Evolutionary conservation across 2,888 invertebrate genomes (phyloP).

Genomic region (Molorchus minor): DNA sequence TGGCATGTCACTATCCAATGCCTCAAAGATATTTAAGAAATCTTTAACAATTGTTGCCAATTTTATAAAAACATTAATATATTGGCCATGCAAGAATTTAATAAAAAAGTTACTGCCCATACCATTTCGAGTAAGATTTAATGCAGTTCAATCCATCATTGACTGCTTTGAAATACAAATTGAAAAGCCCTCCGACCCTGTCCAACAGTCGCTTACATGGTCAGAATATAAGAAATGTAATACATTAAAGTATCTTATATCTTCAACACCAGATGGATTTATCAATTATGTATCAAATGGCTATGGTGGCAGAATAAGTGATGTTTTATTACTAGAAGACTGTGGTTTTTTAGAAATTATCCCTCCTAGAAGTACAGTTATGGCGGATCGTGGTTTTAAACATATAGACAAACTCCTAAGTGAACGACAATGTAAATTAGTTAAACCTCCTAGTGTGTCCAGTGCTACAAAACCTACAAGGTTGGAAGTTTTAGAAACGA

Average conservation of each 20-base stretch:
- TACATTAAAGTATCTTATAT: constrained; percentile 50
- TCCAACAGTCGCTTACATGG: constrained; percentile 47
- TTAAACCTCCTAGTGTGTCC: constrained; percentile 36
- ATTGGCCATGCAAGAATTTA: background rate
- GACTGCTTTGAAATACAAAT: background rate
- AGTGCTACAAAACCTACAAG: constrained; percentile 26
- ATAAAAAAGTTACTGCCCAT: background rate
- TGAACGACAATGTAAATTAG: constrained; percentile 19
- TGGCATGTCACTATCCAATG: constrained; percentile 3
- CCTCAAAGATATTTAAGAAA: constrained; percentile 4
- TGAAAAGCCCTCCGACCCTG: constrained; percentile 38
- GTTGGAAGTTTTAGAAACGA: constrained; percentile 38
- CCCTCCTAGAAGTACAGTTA: background rate
- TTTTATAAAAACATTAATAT: background rate
- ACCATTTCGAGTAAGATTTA: background rate
- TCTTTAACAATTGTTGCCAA: background rate
- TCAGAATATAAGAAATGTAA: constrained; percentile 50
- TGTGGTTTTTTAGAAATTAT: constrained; percentile 29
- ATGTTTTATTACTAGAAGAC: constrained; percentile 2
- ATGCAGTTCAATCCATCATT: background rate
- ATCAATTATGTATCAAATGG: constrained; percentile 44
- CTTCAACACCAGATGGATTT: constrained; percentile 44
- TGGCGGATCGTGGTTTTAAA: constrained; percentile 44
- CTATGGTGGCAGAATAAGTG: constrained; percentile 38
- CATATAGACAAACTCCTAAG: constrained; percentile 27